These are phyloP conservation scores for Globicephala melas DNA, from an alignment of 2,113 vertebrate species.

Conservation along the genomic window DNA sequence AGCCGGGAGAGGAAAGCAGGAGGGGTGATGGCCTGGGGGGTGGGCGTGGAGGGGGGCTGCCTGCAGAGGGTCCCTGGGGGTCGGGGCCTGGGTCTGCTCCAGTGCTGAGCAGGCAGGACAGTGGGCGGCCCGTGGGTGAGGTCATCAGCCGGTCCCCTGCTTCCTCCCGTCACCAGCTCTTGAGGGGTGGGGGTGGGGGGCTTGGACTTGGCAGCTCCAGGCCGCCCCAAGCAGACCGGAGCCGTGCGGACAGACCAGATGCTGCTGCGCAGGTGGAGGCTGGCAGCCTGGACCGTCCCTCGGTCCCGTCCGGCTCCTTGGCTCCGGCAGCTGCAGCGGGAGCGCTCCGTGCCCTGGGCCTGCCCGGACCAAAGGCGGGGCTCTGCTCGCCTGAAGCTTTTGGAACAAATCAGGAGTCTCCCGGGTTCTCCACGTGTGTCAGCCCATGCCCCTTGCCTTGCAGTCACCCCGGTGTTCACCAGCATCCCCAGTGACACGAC, in stretches of 20 bases:
- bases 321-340: background rate
- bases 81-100: background rate
- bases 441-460: slow-evolving; percentile 48
- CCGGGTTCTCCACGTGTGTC: accelerated
- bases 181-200: too few relatives aligned
- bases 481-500: slow-evolving; percentile 94
- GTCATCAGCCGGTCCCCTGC: background rate
- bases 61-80: background rate
- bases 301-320: accelerated
- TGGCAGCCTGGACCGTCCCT: background rate
- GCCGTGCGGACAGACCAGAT: background rate
- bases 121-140: background rate
- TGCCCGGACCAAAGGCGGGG: background rate
- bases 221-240: background rate
- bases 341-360: background rate
- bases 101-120: background rate
- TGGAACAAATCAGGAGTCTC: accelerated
- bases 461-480: slow-evolving; percentile 97
- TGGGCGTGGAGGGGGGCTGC: background rate
- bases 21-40: background rate
- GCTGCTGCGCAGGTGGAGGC: background rate
- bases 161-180: background rate
- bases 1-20: too few relatives aligned
- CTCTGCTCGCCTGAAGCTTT: accelerated
- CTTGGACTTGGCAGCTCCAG: too few relatives aligned